Conservation (phyloP, 1,140 invertebrate species). For the Hirudo medicinalis region DNA sequence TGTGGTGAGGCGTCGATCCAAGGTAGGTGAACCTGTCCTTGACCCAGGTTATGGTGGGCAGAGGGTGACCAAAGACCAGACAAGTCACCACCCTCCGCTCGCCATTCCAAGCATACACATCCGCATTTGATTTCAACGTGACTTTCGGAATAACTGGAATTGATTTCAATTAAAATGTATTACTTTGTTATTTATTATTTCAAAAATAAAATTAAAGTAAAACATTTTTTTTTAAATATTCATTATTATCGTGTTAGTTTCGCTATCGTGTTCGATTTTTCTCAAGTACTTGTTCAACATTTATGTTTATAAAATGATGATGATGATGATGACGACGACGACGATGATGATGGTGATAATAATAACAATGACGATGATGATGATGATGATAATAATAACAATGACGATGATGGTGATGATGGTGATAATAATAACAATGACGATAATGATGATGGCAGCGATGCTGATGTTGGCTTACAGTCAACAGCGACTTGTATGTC, state of each 20-base stretch:
- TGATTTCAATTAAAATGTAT: not conserved
- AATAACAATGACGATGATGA: not conserved
- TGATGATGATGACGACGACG: not conserved
- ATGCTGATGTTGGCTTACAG: conserved; percentile 3
- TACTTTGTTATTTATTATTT: too few relatives aligned
- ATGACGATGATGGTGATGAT: not conserved
- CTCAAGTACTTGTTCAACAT: too few relatives aligned
- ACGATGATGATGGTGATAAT: not conserved
- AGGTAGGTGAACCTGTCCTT: conserved; percentile 1
- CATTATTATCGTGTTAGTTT: too few relatives aligned
- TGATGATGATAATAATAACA: not conserved
- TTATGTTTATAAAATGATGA: not conserved
- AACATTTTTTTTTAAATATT: too few relatives aligned
- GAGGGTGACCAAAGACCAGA: conserved; percentile 13
- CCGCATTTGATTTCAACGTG: not conserved
- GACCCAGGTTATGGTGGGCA: conserved; percentile 21
- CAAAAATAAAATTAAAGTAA: too few relatives aligned
- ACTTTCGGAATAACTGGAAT: conserved; percentile 15
- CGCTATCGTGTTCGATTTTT: too few relatives aligned
- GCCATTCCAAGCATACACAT: conserved; percentile 16
- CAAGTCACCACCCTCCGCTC: conserved; percentile 18
- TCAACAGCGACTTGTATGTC: conserved; percentile 5
- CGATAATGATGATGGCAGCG: not conserved
- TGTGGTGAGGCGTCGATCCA: not conserved
- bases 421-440: not conserved